These are phyloP conservation scores for Platichthys flesus DNA, from an alignment of 2,113 vertebrate species.

Conservation along the genomic window DNA sequence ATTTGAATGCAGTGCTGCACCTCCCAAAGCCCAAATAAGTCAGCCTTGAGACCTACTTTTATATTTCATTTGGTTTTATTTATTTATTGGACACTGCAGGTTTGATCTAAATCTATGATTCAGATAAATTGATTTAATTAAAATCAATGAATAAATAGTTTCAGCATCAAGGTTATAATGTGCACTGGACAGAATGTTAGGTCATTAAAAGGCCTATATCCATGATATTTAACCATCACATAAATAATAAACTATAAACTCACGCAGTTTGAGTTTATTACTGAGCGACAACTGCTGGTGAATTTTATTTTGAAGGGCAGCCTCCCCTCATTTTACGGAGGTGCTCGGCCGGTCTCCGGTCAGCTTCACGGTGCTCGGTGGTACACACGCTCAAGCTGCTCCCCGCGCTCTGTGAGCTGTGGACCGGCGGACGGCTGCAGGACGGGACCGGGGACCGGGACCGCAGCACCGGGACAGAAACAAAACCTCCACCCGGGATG, in stretches of 20 bases:
- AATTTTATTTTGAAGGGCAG: slow-evolving; percentile 63
- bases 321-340: slow-evolving; percentile 13
- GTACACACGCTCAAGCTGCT: slow-evolving; percentile 51
- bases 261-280: no score
- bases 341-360: neutral
- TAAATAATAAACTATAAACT: no score
- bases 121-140: no score
- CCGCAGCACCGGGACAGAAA: slow-evolving; percentile 39
- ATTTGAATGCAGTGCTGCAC: no score
- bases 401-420: slow-evolving; percentile 29
- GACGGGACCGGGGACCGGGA: slow-evolving; percentile 29
- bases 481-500: slow-evolving; percentile 14
- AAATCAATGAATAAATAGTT: neutral
- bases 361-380: neutral
- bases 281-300: neutral
- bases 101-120: no score
- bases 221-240: no score
- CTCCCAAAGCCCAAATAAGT: no score
- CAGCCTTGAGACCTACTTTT: no score
- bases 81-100: no score
- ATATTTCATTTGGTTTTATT: no score
- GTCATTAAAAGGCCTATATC: no score
- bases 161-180: neutral
- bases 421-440: slow-evolving; percentile 27
- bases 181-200: no score